Conservation (phyloP, 2,113 vertebrate species). For the Onychorhynchus coronatus region DNA sequence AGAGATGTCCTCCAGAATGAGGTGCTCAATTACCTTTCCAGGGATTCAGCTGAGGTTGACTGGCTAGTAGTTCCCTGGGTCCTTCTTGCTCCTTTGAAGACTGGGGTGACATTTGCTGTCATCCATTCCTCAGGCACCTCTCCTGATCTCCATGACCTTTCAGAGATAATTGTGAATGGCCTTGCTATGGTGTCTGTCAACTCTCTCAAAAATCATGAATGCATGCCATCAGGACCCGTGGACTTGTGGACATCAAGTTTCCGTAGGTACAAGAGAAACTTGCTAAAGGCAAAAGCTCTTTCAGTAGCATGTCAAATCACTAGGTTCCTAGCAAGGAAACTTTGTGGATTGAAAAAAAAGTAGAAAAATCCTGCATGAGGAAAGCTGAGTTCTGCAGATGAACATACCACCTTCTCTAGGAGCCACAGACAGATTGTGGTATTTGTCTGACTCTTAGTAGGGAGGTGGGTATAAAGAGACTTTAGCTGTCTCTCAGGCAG, state of each 20-base stretch:
- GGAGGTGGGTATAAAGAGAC: neutral
- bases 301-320: neutral
- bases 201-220: fast-evolving
- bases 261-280: no score
- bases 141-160: neutral
- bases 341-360: neutral
- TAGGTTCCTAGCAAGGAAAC: neutral
- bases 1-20: neutral
- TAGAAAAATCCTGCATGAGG: neutral
- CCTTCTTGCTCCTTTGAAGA: neutral
- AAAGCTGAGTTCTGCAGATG: neutral
- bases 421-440: neutral
- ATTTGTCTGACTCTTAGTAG: neutral
- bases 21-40: neutral
- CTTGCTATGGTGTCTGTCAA: neutral
- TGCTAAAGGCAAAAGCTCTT: neutral
- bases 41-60: neutral
- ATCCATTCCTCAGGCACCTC: neutral
- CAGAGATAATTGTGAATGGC: neutral
- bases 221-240: neutral
- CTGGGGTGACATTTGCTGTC: fast-evolving
- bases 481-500: neutral
- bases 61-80: neutral
- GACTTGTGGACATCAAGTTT: no score
- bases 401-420: fast-evolving